phyloP scores from a whole-genome alignment of 1,140 invertebrate species.

The Drusus annulatus region DNA sequence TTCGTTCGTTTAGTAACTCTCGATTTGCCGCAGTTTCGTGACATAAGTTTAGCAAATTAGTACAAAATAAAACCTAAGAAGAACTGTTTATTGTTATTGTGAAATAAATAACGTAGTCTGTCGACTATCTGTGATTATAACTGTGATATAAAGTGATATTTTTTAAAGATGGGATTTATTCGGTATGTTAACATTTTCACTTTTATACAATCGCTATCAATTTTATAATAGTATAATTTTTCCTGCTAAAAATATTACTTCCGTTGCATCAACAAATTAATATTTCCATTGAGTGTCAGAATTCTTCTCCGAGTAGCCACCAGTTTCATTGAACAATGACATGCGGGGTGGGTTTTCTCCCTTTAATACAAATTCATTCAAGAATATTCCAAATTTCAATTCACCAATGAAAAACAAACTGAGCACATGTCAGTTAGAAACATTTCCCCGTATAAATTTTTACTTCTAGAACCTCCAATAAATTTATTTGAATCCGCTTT shows the following conservation, averaged over 20 bases:
- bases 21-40: slow-evolving; percentile 16
- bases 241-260: too few relatives aligned
- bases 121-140: slow-evolving; percentile 18
- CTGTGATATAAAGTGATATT: slow-evolving; percentile 39
- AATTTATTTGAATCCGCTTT: background rate
- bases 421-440: background rate
- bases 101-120: background rate
- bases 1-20: slow-evolving; percentile 15
- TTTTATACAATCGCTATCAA: too few relatives aligned
- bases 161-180: slow-evolving; percentile 42
- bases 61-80: background rate
- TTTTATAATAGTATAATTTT: too few relatives aligned
- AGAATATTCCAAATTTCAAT: background rate
- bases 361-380: background rate
- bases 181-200: slow-evolving; percentile 20
- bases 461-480: background rate
- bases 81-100: background rate
- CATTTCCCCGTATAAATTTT: background rate
- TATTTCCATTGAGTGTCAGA: too few relatives aligned
- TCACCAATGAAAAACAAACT: background rate
- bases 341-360: background rate
- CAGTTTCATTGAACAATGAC: background rate
- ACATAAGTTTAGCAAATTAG: background rate
- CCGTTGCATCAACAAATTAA: too few relatives aligned
- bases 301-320: too few relatives aligned